Evolutionary conservation across 2,888 invertebrate genomes (phyloP), one percentile per base, ranked within the genome.

Genomic region (Pseudococcus jackbeardsleyi): DNA sequence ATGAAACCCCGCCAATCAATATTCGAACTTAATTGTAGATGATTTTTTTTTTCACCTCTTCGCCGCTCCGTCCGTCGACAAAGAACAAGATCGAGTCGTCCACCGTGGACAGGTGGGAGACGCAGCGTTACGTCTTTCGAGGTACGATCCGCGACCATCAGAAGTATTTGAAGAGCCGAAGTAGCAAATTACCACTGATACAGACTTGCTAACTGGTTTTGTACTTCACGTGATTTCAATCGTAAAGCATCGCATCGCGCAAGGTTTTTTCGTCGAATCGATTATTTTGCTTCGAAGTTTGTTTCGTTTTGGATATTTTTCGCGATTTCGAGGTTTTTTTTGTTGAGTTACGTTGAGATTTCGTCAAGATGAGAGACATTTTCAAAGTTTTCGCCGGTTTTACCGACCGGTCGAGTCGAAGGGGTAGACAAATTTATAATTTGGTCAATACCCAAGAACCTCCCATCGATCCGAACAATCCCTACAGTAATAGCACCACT

Each of bases 311-410:
- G n/a, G n/a, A 77, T 19, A 6, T 77, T 39, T 82, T 82, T 82
- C 79, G 79, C n/a, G 12, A 39, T 11, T 33, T 22, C n/a, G 9
- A 42, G 42, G n/a, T n/a, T 22, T 72, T 86, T 86, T n/a, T 82
- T 12, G n/a, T 59, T 19, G 6, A 59, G 5, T 68, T 33, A 39
- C 17, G 68, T 42, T 8, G 8, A 46, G 46, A 26, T 50, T 50
- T 85, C 68, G 39, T 85, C 86, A 48, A 42, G 39, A 88, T 88
- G 88, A 88, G 88, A 17, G 88, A 82, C 54, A 39, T 88, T 54
- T 82, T 88, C 19, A 88, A 88, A 50, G 88, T 88, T 46, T 88
- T 88, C 79, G 77, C 79, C 79, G 88, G 88, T 11, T 88, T 88
- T 59, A 79, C 79, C 77, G 88, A 88, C 50, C 88, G 88, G n/a